phyloP scores from a whole-genome alignment of 1,140 invertebrate genomes.

The Lepidurus couesii region DNA sequence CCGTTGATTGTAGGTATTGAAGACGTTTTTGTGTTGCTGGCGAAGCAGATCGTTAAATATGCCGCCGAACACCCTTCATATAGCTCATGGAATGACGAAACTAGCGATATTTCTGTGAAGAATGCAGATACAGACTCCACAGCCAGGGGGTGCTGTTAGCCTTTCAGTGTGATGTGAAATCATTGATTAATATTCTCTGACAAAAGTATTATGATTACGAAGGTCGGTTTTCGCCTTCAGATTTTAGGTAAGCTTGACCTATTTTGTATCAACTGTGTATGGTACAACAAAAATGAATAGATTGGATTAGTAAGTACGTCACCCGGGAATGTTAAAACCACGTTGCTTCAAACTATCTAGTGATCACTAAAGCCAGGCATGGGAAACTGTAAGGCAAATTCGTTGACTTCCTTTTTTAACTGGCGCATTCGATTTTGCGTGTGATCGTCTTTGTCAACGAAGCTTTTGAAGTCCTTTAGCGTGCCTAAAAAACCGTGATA shows the following conservation, averaged over 20 bases:
- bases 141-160: neutral
- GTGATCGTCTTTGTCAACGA: constrained; percentile 46
- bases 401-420: constrained; percentile 49
- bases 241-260: too few species aligned
- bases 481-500: constrained; percentile 37
- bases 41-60: neutral
- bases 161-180: neutral
- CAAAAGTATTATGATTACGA: too few species aligned
- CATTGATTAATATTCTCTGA: neutral
- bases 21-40: neutral
- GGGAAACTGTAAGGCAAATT: constrained; percentile 53
- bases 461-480: constrained; percentile 54
- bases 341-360: constrained; percentile 36
- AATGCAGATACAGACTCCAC: neutral
- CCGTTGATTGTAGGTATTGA: neutral
- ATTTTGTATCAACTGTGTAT: too few species aligned
- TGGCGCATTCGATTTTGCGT: constrained; percentile 44
- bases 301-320: too few species aligned
- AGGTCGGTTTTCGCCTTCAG: too few species aligned
- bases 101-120: neutral
- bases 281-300: too few species aligned
- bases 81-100: neutral
- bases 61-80: neutral
- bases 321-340: neutral
- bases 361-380: constrained; percentile 53